phyloP scores from a whole-genome alignment of 2,888 invertebrate species.

The Ennomos erosarius region DNA sequence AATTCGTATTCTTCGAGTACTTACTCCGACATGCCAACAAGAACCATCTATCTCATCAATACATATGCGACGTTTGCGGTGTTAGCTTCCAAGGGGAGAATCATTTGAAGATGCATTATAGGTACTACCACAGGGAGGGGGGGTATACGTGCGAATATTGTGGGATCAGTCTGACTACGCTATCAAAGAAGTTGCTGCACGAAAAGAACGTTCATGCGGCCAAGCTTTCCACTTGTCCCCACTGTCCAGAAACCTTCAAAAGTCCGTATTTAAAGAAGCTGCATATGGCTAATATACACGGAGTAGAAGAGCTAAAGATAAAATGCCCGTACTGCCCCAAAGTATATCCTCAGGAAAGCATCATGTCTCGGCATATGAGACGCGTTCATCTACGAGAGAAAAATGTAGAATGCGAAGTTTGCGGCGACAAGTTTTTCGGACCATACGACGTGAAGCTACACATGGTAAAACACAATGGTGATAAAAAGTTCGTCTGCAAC shows the following conservation, averaged over 20 bases:
- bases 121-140: slow-evolving; percentile 76
- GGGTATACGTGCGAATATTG: slow-evolving; percentile 77
- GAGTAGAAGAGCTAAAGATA: slow-evolving; percentile 75
- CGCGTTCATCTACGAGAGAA: slow-evolving; percentile 82
- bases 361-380: slow-evolving; percentile 86
- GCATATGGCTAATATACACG: slow-evolving; percentile 74
- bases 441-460: slow-evolving; percentile 78
- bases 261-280: slow-evolving; percentile 76
- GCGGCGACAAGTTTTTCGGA: slow-evolving; percentile 76
- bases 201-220: slow-evolving; percentile 75
- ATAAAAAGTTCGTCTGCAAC: slow-evolving; percentile 84
- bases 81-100: slow-evolving; percentile 80
- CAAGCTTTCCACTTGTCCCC: slow-evolving; percentile 70
- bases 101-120: slow-evolving; percentile 77
- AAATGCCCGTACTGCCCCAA: slow-evolving; percentile 80
- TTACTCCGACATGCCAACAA: slow-evolving; percentile 75
- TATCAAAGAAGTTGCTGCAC: slow-evolving; percentile 76
- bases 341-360: slow-evolving; percentile 81
- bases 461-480: slow-evolving; percentile 82
- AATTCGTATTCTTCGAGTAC: slow-evolving; percentile 78
- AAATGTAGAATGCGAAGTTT: slow-evolving; percentile 76
- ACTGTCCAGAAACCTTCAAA: slow-evolving; percentile 76
- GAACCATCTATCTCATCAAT: slow-evolving; percentile 74
- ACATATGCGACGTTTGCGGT: slow-evolving; percentile 78
- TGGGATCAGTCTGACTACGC: slow-evolving; percentile 74